Percentiles rank a stretch among this genome's conserved stretches.
Evolutionary conservation across 2,113 vertebrate genomes (phyloP).

Genomic region (Rhynchopsitta pachyrhyncha): DNA sequence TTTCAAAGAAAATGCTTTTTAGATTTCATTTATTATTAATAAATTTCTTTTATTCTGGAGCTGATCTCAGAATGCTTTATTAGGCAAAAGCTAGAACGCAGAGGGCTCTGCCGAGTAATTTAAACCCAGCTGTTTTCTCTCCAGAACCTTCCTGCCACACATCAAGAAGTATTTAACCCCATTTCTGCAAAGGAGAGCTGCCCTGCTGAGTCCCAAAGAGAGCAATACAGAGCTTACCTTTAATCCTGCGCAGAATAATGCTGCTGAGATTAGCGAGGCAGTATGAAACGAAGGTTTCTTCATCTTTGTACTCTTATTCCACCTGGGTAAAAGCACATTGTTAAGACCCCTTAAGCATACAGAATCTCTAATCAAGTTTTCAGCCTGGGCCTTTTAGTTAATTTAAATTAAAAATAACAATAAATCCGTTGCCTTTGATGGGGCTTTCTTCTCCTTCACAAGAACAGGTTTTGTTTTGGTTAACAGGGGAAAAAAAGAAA

Average conservation of each 20-base stretch:
- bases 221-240: conserved; percentile 8
- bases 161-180: conserved; percentile 20
- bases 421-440: background rate
- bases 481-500: rapidly evolving
- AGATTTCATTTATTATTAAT: background rate
- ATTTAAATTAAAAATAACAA: background rate
- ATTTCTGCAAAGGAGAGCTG: background rate
- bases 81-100: background rate
- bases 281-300: background rate
- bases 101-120: background rate
- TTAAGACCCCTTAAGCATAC: background rate
- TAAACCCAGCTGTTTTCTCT: background rate
- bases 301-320: conserved; percentile 5
- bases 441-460: background rate
- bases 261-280: background rate
- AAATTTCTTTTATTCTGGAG: background rate
- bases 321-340: background rate
- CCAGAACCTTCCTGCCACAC: background rate
- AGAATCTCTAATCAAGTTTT: background rate
- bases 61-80: background rate
- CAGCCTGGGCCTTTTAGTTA: background rate
- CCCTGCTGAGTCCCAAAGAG: background rate
- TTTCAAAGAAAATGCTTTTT: background rate
- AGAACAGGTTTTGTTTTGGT: background rate
- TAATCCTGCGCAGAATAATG: conserved; percentile 45